Evolutionary conservation across 2,888 invertebrate genomes (phyloP), one percentile per base, ranked within the genome.

Genomic region (Acanthacorydalis orientalis): DNA sequence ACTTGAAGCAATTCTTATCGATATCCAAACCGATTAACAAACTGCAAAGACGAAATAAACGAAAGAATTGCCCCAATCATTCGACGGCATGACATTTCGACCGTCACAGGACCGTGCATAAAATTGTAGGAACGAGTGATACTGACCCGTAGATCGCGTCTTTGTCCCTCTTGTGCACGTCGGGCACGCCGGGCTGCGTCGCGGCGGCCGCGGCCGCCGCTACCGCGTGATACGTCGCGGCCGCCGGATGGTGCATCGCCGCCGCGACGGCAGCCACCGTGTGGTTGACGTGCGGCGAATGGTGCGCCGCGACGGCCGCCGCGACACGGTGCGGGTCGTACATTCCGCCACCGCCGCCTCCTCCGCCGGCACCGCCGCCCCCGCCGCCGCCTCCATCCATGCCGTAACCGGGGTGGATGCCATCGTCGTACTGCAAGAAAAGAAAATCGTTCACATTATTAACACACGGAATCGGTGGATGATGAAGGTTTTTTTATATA

Each of bases 141-240:
- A 79, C 90, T 87, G 78, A 95, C 95, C 93, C 92, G 74, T 95
- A 95, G 68, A 95, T 93, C 65, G 93, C 91, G 77, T 95, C 93
- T 77, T 93, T 95, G 77, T 95, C 95, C 67, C 95, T 77, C 75
- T 95, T 95, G 73, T 90, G 90, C 60, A 90, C 90, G 70, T 91
- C 89, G 60, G 90, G 89, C 52, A 78, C 77, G 55, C 74, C 69
- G 64, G 80, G 73, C 74, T 83, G 72, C 78, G 83, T 78, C 65
- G 77, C 75, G 57, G 77, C 75, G 46, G 71, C 71, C 67, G 66
- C 70, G 64, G 68, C 73, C 64, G 71, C 75, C 56, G 72, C 77
- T 64, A 71, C 75, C 56, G 72, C 77, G 68, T 80, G 81, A 66
- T 76, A 42, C 9, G 65, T 64, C 58, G 87, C 76, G 67, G 78